Evolutionary conservation across 2,797 vertebrate genomes (phyloP).

Genomic region (Acrossocheilus fasciatus): DNA sequence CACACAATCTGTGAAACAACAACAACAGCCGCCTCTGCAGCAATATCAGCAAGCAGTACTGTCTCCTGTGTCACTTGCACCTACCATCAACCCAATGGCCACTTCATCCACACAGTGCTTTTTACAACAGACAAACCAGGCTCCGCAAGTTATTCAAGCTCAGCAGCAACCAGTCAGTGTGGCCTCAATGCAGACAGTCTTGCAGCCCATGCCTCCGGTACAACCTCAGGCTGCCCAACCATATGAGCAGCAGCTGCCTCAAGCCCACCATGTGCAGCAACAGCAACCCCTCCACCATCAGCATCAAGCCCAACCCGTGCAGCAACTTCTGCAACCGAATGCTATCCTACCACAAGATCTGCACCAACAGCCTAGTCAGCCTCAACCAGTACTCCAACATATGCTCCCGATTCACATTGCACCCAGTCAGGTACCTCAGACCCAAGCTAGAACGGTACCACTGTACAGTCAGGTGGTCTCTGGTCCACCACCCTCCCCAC

Average conservation of each 20-base stretch:
- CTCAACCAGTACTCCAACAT: constrained; percentile 64
- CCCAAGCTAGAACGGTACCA: constrained; percentile 64
- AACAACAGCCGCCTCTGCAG: constrained; percentile 62
- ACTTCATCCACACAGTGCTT: constrained; percentile 65
- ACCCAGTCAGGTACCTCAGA: constrained; percentile 64
- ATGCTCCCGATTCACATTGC: constrained; percentile 60
- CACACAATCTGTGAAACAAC: constrained; percentile 64
- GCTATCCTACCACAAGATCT: constrained; percentile 65
- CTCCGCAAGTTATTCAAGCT: constrained; percentile 59
- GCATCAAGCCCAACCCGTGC: constrained; percentile 65
- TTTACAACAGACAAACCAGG: constrained; percentile 68
- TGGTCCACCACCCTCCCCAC: constrained; percentile 67
- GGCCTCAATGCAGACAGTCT: constrained; percentile 60
- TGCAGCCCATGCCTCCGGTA: constrained; percentile 65
- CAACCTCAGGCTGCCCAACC: constrained; percentile 66
- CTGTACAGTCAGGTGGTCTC: constrained; percentile 72
- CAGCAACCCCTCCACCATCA: constrained; percentile 64
- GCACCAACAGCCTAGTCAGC: constrained; percentile 65
- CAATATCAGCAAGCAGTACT: constrained; percentile 74
- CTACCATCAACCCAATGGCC: constrained; percentile 62
- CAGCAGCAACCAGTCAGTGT: constrained; percentile 66
- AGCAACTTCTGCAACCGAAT: constrained; percentile 62
- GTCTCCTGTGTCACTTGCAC: constrained; percentile 67
- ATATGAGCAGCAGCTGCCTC: constrained; percentile 73
- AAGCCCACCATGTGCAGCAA: constrained; percentile 65